phyloP scores from a whole-genome alignment of 2,888 invertebrate species.

The Sarcophaga caerulescens region DNA sequence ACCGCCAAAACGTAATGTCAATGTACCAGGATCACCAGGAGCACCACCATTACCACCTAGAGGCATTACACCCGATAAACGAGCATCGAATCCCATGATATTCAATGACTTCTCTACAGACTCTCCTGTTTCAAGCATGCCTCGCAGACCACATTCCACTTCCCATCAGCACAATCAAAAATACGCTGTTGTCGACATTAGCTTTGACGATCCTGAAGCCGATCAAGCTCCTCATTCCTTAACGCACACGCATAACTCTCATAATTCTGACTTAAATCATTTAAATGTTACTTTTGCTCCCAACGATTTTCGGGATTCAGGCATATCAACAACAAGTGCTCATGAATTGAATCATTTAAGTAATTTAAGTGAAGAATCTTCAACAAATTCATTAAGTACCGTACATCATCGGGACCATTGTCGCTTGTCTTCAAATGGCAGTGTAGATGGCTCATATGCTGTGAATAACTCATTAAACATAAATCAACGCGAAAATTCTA shows the following conservation, averaged over 20 bases:
- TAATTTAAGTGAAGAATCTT: slow-evolving; percentile 77
- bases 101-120: slow-evolving; percentile 77
- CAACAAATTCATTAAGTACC: slow-evolving; percentile 74
- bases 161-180: slow-evolving; percentile 77
- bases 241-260: slow-evolving; percentile 71
- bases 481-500: slow-evolving; percentile 76
- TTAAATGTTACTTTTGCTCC: slow-evolving; percentile 75
- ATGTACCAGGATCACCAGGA: slow-evolving; percentile 79
- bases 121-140: slow-evolving; percentile 71
- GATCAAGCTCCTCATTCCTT: slow-evolving; percentile 76
- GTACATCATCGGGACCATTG: slow-evolving; percentile 78
- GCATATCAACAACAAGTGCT: slow-evolving; percentile 81
- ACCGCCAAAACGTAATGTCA: slow-evolving; percentile 82
- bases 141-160: slow-evolving; percentile 73
- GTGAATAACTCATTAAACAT: slow-evolving; percentile 73
- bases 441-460: slow-evolving; percentile 69
- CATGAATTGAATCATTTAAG: slow-evolving; percentile 78
- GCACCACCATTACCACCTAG: slow-evolving; percentile 92
- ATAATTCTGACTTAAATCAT: slow-evolving; percentile 73
- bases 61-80: slow-evolving; percentile 83
- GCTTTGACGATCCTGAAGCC: slow-evolving; percentile 81
- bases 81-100: slow-evolving; percentile 80
- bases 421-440: slow-evolving; percentile 75
- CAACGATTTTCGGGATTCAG: slow-evolving; percentile 80
- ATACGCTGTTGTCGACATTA: slow-evolving; percentile 82